phyloP scores from a whole-genome alignment of 2,888 invertebrate species.

The Siphonodentalium dalli region DNA sequence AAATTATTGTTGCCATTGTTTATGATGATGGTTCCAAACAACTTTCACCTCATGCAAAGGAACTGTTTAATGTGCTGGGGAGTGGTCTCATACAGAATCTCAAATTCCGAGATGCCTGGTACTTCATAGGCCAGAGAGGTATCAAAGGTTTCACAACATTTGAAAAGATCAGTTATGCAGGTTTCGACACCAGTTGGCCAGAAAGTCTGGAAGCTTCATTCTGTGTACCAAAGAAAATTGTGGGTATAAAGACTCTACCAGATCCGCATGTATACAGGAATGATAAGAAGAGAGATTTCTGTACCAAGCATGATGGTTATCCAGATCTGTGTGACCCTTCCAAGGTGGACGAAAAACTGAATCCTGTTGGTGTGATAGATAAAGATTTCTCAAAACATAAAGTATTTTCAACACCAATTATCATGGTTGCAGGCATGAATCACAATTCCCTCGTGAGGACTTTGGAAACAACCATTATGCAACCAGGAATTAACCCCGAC shows the following conservation, averaged over 20 bases:
- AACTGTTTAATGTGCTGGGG: constrained; percentile 68
- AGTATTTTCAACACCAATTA: constrained; percentile 65
- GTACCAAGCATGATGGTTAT: constrained; percentile 66
- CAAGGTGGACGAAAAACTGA: constrained; percentile 62
- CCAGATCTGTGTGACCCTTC: constrained; percentile 65
- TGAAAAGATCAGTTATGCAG: constrained; percentile 65
- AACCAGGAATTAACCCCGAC: constrained; percentile 68
- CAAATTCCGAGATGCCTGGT: constrained; percentile 70
- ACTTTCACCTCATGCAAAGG: constrained; percentile 67
- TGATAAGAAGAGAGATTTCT: constrained; percentile 64
- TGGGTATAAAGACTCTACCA: constrained; percentile 52
- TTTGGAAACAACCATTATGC: constrained; percentile 68
- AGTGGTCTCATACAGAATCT: constrained; percentile 70
- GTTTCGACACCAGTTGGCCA: constrained; percentile 63
- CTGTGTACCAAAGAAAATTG: constrained; percentile 66
- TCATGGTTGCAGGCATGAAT: constrained; percentile 63
- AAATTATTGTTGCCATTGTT: constrained; percentile 68
- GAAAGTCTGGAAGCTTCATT: constrained; percentile 63
- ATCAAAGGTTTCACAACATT: constrained; percentile 68
- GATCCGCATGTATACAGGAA: constrained; percentile 65
- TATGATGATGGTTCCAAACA: constrained; percentile 70
- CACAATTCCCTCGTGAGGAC: constrained; percentile 65
- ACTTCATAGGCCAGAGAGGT: constrained; percentile 68
- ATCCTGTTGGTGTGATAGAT: constrained; percentile 59
- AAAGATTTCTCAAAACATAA: constrained; percentile 54